Evolutionary conservation across 2,113 vertebrate species (phyloP).

Genomic region (Antechinus stuartii): DNA sequence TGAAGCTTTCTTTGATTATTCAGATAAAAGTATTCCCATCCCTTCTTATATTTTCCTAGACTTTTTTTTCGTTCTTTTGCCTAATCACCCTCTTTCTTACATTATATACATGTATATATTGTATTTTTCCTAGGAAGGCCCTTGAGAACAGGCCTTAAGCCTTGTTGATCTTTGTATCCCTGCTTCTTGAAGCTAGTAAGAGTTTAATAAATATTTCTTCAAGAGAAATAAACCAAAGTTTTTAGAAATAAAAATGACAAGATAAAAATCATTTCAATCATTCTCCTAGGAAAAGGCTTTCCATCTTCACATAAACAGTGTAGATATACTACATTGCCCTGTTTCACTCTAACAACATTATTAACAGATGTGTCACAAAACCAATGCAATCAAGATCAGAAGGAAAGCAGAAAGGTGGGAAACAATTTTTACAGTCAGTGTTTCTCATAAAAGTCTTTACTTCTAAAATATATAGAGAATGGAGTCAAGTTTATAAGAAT

Average conservation of each 20-base stretch:
- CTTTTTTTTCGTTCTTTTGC: background rate
- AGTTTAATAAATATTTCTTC: too few relatives aligned
- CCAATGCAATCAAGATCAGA: too few relatives aligned
- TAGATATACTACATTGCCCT: background rate
- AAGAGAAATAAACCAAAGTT: background rate
- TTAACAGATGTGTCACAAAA: too few relatives aligned
- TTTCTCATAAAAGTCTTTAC: too few relatives aligned
- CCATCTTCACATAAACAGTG: background rate
- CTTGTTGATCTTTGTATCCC: background rate
- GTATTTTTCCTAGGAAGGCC: background rate
- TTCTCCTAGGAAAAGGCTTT: background rate
- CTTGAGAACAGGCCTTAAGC: background rate
- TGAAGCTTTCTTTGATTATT: too few relatives aligned
- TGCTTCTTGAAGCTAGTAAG: background rate
- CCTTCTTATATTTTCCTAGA: background rate
- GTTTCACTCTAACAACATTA: background rate
- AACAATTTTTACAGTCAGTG: too few relatives aligned
- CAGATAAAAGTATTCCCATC: background rate
- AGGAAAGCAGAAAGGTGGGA: too few relatives aligned
- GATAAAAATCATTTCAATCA: background rate
- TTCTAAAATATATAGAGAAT: too few relatives aligned
- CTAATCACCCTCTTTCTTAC: background rate
- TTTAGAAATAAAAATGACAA: background rate
- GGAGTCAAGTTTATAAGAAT: too few relatives aligned
- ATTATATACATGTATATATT: background rate